Evolutionary conservation across 2,888 invertebrate species (phyloP), one percentile per base, ranked within the genome.

Genomic region (Antheraea assamensis): DNA sequence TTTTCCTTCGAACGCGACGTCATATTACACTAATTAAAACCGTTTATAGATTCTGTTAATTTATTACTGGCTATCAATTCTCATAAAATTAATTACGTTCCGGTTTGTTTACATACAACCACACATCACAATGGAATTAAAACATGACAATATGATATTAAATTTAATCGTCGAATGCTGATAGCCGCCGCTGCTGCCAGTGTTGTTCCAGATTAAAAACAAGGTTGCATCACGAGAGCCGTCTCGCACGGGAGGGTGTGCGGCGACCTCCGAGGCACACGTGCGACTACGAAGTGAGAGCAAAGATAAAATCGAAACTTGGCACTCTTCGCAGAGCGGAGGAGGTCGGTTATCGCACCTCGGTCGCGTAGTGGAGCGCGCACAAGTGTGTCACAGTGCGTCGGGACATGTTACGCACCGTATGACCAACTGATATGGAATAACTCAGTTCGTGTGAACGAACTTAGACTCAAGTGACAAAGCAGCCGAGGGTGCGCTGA

Each of bases 1-100:
- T 97, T 97, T 87, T 97, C 97, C 90, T 97, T 97, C 52, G 97
- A 97, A 80, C 97, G 96, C 79, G 97, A 97, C 84, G 97, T 96
- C 97, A 97, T 97, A 83, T 90, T 94, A 82, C 88, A 89, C 90
- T 86, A 80, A 83, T 82, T 80, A 80, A 83, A 83, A 87, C 86
- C 87, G 82, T 82, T 77, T 84, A 80, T 77, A 76, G 78, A 82
- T 83, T 78, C 76, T 82, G 79, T 82, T 78, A 27, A 79, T 78
- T 74, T 76, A 55, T 61, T 42, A 66, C 21, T 70, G 58, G 47
- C 49, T 61, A 42, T 78, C 72, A 79, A 84, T 78, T 84, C 84
- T 83, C 82, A 85, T 86, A 83, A 78, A 78, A 76, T 82, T 78
- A 83, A 78, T 82, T 82, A 79, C 83, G 80, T 86, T 84, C 84